Base-by-base conservation (phyloP, 1,140 invertebrate species). In the Asbolus verrucosus region DNA sequence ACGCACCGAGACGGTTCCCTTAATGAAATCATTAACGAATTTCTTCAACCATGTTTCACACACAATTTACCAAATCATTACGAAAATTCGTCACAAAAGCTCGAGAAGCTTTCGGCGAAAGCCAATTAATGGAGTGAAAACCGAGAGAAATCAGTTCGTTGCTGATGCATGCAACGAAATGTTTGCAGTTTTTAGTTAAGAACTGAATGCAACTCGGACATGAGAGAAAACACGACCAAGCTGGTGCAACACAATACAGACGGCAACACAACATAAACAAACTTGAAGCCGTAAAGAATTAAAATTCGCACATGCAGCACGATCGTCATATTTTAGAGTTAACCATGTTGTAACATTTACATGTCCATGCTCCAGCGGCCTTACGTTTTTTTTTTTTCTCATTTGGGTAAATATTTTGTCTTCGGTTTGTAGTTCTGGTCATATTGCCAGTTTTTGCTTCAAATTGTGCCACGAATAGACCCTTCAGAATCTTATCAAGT, bases 241-340 rank as follows among this genome's bases (percentile, higher is more conserved):
- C 74, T 68, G 63, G 68, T 66, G 65, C 36, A 74, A 74, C 67
- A 78, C 75, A 75, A 77, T 76, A 74, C 73, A 74, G 72, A 67
- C 46, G 27, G 30, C 73, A 77, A 73, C 75, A 78, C 75, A 75
- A 76, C 77, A 76, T 77, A 78, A 78, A 78, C 77, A 78, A 76
- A 67, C 39, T 69, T 19, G 30, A 54, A 54, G 70, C 72, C 70
- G 68, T 77, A 76, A 77, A 77, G 73, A 77, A 70, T 70, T 71
- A 75, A 78, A 78, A 78, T 77, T 78, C 77, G 73, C 77, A 78
- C 76, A 78, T 78, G 76, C 75, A 66, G 77, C 77, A 78, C 77
- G 77, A 78, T 75, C 39, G 38, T 71, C 75, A 75, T 76, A 76
- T 76, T 73, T 76, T 75, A 73, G 73, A 67, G 38, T 62, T 70